These are phyloP conservation scores for Lasioglossum villosulum DNA, from an alignment of 2,888 invertebrate species.

Conservation along the genomic window DNA sequence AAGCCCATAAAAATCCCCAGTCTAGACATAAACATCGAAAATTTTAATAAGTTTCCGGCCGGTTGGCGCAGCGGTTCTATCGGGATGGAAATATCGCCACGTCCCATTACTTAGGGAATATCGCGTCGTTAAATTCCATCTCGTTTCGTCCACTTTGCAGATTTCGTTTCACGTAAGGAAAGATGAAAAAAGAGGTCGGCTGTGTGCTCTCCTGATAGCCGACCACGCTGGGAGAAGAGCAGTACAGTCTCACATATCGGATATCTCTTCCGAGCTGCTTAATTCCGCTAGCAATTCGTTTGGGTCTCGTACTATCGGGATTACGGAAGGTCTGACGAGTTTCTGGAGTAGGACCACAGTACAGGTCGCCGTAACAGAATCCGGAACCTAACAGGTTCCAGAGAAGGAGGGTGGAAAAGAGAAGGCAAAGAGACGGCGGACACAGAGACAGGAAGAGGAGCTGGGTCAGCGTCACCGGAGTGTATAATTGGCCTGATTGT, in stretches of 20 bases:
- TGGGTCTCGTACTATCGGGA: slow-evolving; percentile 79
- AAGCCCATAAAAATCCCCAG: not conserved
- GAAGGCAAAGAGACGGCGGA: slow-evolving; percentile 73
- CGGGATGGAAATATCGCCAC: slow-evolving; percentile 1
- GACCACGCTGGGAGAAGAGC: slow-evolving; percentile 12
- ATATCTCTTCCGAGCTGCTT: slow-evolving; percentile 76
- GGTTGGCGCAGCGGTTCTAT: not conserved
- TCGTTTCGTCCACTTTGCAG: slow-evolving; percentile 2
- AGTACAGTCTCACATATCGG: slow-evolving; percentile 64
- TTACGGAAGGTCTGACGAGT: slow-evolving; percentile 83
- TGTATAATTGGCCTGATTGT: slow-evolving; percentile 84
- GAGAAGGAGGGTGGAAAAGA: slow-evolving; percentile 64
- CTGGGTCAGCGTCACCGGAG: slow-evolving; percentile 83
- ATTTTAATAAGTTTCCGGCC: not conserved
- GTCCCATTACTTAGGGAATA: not conserved
- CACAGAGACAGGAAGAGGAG: slow-evolving; percentile 76
- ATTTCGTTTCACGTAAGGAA: slow-evolving; percentile 33
- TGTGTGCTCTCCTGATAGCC: slow-evolving; percentile 25
- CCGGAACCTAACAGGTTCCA: slow-evolving; percentile 59
- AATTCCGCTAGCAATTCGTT: slow-evolving; percentile 81
- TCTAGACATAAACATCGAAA: not conserved
- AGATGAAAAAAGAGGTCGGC: slow-evolving; percentile 34
- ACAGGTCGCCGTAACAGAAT: slow-evolving; percentile 66
- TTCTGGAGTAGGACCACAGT: slow-evolving; percentile 78
- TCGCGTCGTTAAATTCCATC: slow-evolving; percentile 22